Percentiles rank a stretch among this genome's conserved stretches.
These are phyloP conservation scores for Stichopus horrens DNA, from an alignment of 53 echinoderm and acorn worm species.

Conservation along the genomic window DNA sequence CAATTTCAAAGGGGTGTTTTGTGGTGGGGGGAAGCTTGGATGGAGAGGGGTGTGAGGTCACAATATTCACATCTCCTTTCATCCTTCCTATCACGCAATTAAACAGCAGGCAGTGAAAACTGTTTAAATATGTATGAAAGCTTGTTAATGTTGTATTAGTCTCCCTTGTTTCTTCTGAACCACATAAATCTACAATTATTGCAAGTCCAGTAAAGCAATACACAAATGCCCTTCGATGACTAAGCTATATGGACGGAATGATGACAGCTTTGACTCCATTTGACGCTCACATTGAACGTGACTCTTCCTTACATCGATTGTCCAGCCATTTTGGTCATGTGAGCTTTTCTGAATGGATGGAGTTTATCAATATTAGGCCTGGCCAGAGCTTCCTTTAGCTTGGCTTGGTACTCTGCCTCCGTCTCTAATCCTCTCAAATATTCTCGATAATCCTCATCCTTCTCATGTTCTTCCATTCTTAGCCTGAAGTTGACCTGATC, in stretches of 20 bases:
- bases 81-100: too few species aligned
- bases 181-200: too few species aligned
- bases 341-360: constrained; percentile 84
- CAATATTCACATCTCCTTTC: too few species aligned
- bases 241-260: background rate
- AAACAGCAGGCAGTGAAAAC: too few species aligned
- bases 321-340: constrained; percentile 56
- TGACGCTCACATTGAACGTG: background rate
- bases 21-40: too few species aligned
- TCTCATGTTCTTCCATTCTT: constrained; percentile 60
- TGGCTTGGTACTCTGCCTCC: constrained; percentile 97
- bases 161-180: too few species aligned
- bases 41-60: too few species aligned
- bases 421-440: constrained; percentile 89
- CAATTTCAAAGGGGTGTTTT: too few species aligned
- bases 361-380: constrained; percentile 93
- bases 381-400: constrained; percentile 96
- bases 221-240: background rate
- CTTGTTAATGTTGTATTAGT: too few species aligned
- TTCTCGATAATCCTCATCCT: constrained; percentile 88
- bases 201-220: too few species aligned
- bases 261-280: background rate
- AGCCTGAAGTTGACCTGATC: constrained; percentile 71
- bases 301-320: background rate
- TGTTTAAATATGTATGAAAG: too few species aligned